Base-by-base conservation (phyloP, 1,140 invertebrate species). In the Drosophila nikananu region DNA sequence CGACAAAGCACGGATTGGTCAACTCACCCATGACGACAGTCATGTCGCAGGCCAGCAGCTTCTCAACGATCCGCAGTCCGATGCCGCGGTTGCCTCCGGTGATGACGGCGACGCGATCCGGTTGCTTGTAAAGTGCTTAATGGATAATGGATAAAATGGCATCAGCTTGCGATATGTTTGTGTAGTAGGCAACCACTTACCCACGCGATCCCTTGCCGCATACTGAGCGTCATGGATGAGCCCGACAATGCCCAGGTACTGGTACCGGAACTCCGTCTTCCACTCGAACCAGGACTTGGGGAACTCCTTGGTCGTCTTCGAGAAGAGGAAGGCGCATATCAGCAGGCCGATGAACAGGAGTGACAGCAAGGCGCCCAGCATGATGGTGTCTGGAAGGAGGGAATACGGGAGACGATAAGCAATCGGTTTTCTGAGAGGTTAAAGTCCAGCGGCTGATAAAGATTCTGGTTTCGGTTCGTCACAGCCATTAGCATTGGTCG, bases 71-170 rank as follows among this genome's bases (percentile, higher is more conserved):
- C 93, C 96, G 95, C n/a, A 94, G 94, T 17, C 97, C 98, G 86
- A 99, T 98, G 19, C 98, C 98, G 79, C 96, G 94, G 30, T 96
- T 95, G 13, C 97, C 98, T 63, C 98, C 98, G 10, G 98, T 98
- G 46, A 99, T 95, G 71, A 99, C 95, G 46, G 97, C 97, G 49
- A 97, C 94, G 94, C 95, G 95, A 44, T 95, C 96, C 30, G 92
- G 92, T 93, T 94, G 94, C 42, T 93, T 91, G 19, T 94, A 93
- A 60, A 95, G 92, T 76, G 94, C 95, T 96, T 75, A 89, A 65
- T 54, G 68, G 65, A 74, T 48, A 89, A 65, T 55, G 68, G 65
- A 74, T 39, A 82, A 78, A 82, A 78, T 76, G 25, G 67, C 48
- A 71, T 32, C 21, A 51, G 12, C 17, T 49, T 1, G 32, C 15